Percentiles rank a stretch among this genome's conserved stretches.
phyloP scores from a whole-genome alignment of 1,140 invertebrate genomes.

The Drosophila ercepeae region DNA sequence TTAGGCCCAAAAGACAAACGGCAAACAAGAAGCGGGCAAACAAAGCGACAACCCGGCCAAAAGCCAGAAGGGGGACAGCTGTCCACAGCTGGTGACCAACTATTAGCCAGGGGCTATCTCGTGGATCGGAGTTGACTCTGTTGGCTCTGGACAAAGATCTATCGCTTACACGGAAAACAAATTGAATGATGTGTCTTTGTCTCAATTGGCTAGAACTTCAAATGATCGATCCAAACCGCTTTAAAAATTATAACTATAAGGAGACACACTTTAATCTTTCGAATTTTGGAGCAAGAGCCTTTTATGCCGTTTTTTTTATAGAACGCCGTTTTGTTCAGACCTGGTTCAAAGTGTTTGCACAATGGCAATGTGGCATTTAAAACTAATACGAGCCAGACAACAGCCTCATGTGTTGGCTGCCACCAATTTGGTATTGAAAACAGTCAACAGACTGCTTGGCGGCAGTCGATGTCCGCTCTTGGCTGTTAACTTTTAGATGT shows the following conservation, averaged over 20 bases:
- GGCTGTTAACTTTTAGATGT: slow-evolving; percentile 3
- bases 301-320: background rate
- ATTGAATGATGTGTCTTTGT: slow-evolving; percentile 3
- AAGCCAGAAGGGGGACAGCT: slow-evolving; percentile 37
- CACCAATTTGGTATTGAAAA: slow-evolving; percentile 78
- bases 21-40: slow-evolving; percentile 40
- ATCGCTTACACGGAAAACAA: slow-evolving; percentile 19
- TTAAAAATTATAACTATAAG: no score
- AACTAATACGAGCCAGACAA: slow-evolving; percentile 73
- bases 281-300: background rate
- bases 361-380: slow-evolving; percentile 79
- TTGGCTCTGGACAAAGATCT: slow-evolving; percentile 35
- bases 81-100: slow-evolving; percentile 49
- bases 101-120: slow-evolving; percentile 48
- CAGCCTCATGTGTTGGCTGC: slow-evolving; percentile 45
- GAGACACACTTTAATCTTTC: no score
- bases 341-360: slow-evolving; percentile 61
- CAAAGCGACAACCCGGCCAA: slow-evolving; percentile 41
- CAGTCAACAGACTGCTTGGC: slow-evolving; percentile 77
- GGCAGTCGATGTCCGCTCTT: slow-evolving; percentile 35
- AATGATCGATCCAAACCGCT: no score
- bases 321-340: slow-evolving; percentile 20
- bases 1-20: slow-evolving; percentile 58
- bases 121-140: slow-evolving; percentile 17
- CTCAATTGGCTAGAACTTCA: background rate